Conservation (phyloP, 2,797 vertebrate species). For the Sarcophilus harrisii region DNA sequence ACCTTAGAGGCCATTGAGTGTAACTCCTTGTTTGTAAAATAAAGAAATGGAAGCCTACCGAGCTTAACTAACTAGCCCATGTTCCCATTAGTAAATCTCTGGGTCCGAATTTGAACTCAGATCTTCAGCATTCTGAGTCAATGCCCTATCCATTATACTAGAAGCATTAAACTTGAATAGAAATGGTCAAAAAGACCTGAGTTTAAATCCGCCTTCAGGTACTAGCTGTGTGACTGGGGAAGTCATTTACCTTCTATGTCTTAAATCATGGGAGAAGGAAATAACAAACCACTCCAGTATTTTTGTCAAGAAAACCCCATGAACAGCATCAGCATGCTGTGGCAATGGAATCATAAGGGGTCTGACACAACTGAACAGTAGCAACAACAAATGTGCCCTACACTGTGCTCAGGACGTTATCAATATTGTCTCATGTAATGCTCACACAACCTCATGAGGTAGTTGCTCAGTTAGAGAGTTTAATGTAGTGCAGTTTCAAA, state of each 20-base stretch:
- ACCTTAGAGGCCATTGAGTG: not conserved
- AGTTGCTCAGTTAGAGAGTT: not conserved
- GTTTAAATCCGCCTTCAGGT: not conserved
- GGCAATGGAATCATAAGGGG: not conserved
- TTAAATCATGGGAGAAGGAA: not conserved
- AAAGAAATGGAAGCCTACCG: not conserved
- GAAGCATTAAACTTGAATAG: not conserved
- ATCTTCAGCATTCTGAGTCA: not conserved
- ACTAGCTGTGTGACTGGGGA: not conserved
- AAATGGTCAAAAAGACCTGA: not conserved
- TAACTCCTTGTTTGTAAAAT: not conserved
- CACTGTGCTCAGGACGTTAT: not conserved
- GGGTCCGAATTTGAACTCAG: not conserved
- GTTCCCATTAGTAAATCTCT: not conserved
- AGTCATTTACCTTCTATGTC: conserved; percentile 6
- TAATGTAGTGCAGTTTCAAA: not conserved
- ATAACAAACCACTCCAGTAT: not conserved
- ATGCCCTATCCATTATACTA: not conserved
- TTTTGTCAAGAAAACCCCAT: not conserved
- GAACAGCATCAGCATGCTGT: not conserved
- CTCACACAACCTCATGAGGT: not conserved
- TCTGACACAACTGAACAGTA: not conserved
- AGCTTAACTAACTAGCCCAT: not conserved
- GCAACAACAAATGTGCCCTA: not conserved
- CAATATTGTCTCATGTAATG: not conserved